These are phyloP conservation scores for Pachycephala philippinensis DNA, from an alignment of 2,113 vertebrate species.

Conservation along the genomic window DNA sequence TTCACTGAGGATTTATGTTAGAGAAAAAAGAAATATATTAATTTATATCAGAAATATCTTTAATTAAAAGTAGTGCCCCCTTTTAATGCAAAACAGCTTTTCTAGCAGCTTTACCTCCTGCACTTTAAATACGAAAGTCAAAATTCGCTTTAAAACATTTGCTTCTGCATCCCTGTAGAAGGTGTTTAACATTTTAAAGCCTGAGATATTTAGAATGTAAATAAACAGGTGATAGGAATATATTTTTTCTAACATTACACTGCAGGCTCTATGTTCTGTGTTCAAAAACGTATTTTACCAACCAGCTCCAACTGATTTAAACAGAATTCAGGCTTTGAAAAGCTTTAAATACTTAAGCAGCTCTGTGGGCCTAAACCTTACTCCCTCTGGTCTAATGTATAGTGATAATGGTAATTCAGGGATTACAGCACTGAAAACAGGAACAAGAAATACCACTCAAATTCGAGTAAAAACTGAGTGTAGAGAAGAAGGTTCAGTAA, in stretches of 20 bases:
- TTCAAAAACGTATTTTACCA: not conserved
- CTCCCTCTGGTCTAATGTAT: not conserved
- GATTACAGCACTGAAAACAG: not conserved
- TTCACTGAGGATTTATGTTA: not conserved
- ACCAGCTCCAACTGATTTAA: not conserved
- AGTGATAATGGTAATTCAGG: not conserved
- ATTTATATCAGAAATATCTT: not conserved
- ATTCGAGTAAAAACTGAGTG: fast-evolving
- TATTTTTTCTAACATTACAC: not conserved
- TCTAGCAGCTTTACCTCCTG: not conserved
- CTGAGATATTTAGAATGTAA: not conserved
- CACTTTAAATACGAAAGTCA: not conserved
- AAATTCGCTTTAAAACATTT: not conserved
- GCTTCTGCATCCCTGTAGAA: not conserved
- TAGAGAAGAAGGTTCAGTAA: not conserved
- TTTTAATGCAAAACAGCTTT: not conserved
- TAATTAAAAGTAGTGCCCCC: not conserved
- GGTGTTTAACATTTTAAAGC: not conserved
- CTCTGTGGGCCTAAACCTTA: not conserved
- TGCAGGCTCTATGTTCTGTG: not conserved
- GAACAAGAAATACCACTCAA: not conserved
- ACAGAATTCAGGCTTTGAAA: not conserved
- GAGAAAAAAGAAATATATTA: not conserved
- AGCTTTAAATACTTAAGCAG: not conserved
- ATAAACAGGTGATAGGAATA: not conserved